Percentiles rank a stretch among this genome's conserved stretches.
These are phyloP conservation scores for Apodemia hepburni DNA, from an alignment of 2,888 invertebrate genomes.

Conservation along the genomic window DNA sequence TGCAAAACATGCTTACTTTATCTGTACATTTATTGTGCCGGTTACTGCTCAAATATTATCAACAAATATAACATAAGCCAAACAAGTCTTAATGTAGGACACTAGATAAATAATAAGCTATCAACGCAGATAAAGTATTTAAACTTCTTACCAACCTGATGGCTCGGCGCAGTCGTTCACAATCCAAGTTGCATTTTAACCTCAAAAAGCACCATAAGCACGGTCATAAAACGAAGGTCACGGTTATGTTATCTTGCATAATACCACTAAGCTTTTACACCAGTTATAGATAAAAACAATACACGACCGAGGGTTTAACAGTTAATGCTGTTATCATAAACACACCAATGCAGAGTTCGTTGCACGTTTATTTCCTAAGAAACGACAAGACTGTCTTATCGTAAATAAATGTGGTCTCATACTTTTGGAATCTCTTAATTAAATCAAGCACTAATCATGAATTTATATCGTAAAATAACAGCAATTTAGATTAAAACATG, in stretches of 20 bases:
- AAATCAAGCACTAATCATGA: conserved; percentile 57
- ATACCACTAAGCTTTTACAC: conserved; percentile 63
- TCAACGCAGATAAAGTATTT: conserved; percentile 62
- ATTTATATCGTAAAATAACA: conserved; percentile 63
- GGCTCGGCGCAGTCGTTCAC: conserved; percentile 73
- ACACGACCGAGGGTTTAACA: conserved; percentile 63
- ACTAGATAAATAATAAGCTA: conserved; percentile 54
- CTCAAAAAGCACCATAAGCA: conserved; percentile 73
- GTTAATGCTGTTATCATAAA: conserved; percentile 77
- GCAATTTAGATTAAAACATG: conserved; percentile 75
- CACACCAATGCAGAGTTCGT: conserved; percentile 75
- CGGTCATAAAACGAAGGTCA: conserved; percentile 75
- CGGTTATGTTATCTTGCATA: conserved; percentile 74
- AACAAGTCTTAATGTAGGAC: conserved; percentile 52
- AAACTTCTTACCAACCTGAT: conserved; percentile 67
- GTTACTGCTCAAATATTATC: conserved; percentile 17
- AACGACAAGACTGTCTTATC: conserved; percentile 59
- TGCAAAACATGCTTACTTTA: background rate
- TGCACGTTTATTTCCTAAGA: conserved; percentile 69
- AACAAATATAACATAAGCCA: conserved; percentile 22
- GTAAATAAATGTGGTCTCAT: conserved; percentile 60
- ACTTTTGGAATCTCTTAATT: conserved; percentile 54
- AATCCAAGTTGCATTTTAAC: conserved; percentile 78
- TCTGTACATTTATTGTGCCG: conserved; percentile 14
- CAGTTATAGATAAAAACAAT: conserved; percentile 65